phyloP scores from a whole-genome alignment of 2,888 invertebrate species.

The Himalopsyche tibetana region DNA sequence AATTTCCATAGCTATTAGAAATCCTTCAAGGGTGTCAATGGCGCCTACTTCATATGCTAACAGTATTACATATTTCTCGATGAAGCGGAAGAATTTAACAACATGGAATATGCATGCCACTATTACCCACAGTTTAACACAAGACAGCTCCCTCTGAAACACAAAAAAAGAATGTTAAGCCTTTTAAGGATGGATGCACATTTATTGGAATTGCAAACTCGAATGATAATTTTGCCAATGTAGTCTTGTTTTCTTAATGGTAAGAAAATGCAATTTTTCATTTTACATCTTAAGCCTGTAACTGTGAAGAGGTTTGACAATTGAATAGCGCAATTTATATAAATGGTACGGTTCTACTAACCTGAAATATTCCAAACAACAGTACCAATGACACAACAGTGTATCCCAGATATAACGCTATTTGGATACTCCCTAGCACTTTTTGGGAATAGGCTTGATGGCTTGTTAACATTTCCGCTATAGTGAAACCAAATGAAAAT shows the following conservation, averaged over 20 bases:
- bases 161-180: too few species aligned
- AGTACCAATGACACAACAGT: not conserved
- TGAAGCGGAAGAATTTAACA: not conserved
- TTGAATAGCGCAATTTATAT: too few species aligned
- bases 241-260: too few species aligned
- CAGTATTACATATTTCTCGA: not conserved
- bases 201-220: too few species aligned
- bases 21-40: not conserved
- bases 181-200: too few species aligned
- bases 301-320: too few species aligned
- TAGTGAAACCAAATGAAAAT: not conserved
- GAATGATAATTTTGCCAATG: too few species aligned
- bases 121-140: not conserved
- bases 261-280: too few species aligned
- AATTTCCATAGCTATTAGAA: not conserved
- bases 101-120: not conserved
- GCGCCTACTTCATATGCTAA: not conserved
- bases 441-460: not conserved
- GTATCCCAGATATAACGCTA: not conserved
- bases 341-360: not conserved
- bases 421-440: not conserved
- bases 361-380: conserved; percentile 8
- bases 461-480: not conserved
- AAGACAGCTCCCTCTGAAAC: not conserved
- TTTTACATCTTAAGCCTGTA: too few species aligned